Evolutionary conservation across 1,140 invertebrate genomes (phyloP).

Genomic region (Aphelenchoides fujianensis): DNA sequence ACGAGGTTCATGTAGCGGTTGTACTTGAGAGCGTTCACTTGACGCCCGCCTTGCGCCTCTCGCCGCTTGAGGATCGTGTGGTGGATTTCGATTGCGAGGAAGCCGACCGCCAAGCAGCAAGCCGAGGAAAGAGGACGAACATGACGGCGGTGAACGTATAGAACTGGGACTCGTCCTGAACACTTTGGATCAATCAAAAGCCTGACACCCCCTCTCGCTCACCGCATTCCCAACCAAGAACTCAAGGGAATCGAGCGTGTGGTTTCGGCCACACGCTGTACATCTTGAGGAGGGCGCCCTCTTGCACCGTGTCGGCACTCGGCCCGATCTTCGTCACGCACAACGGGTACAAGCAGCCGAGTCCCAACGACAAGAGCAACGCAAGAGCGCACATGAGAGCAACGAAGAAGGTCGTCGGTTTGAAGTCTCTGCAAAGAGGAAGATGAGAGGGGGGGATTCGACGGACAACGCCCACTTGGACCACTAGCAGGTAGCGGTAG

Average conservation of each 20-base stretch:
- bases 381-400: neutral
- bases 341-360: neutral
- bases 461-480: neutral
- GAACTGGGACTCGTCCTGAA: neutral
- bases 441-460: neutral
- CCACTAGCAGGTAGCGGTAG: conserved; percentile 11
- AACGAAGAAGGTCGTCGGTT: conserved; percentile 11
- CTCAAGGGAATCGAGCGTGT: neutral
- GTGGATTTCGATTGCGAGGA: neutral
- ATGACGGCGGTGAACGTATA: neutral
- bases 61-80: neutral
- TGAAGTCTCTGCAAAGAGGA: conserved; percentile 1
- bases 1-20: conserved; percentile 14
- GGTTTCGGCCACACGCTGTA: neutral
- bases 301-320: neutral
- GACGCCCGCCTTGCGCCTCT: neutral
- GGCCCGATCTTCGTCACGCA: neutral
- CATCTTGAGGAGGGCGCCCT: neutral
- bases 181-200: neutral
- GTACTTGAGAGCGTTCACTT: conserved; percentile 1
- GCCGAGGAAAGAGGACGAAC: neutral
- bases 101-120: neutral
- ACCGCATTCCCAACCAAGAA: conserved; percentile 13
- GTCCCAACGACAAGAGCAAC: neutral
- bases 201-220: neutral